Evolutionary conservation across 1,140 invertebrate species (phyloP).

Genomic region (Phocides pigmalion): DNA sequence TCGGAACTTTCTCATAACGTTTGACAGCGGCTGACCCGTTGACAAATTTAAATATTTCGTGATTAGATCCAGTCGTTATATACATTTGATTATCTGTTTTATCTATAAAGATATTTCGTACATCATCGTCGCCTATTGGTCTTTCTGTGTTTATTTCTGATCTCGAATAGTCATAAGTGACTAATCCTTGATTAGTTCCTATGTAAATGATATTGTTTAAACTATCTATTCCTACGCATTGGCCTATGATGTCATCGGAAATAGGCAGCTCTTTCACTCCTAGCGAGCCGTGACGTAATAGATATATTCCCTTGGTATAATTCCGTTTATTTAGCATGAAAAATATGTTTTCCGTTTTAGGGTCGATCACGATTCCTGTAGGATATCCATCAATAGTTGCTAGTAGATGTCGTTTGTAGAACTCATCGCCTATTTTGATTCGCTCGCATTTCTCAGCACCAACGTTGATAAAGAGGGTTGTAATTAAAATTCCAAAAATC

Average conservation of each 20-base stretch:
- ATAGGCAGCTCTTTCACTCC: conserved; percentile 68
- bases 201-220: conserved; percentile 63
- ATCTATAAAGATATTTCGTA: conserved; percentile 71
- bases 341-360: conserved; percentile 69
- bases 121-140: conserved; percentile 74
- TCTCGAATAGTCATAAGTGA: conserved; percentile 65
- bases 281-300: conserved; percentile 69
- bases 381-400: conserved; percentile 72
- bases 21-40: conserved; percentile 72
- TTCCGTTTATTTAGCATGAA: conserved; percentile 75
- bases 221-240: conserved; percentile 66
- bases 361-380: conserved; percentile 65
- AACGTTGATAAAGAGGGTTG: conserved; percentile 37
- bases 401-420: conserved; percentile 69
- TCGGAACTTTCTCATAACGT: conserved; percentile 69
- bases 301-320: conserved; percentile 71
- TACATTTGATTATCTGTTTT: conserved; percentile 73
- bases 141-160: conserved; percentile 62
- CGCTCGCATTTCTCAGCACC: conserved; percentile 63
- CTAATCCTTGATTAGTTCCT: conserved; percentile 71
- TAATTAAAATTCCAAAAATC: conserved; percentile 13
- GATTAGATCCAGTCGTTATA: conserved; percentile 64
- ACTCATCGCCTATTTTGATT: conserved; percentile 67
- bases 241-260: conserved; percentile 63
- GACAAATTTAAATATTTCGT: conserved; percentile 69